Percentiles rank a stretch among this genome's conserved stretches.
Evolutionary conservation across 2,888 invertebrate genomes (phyloP).

Genomic region (Drosophila emarginata): DNA sequence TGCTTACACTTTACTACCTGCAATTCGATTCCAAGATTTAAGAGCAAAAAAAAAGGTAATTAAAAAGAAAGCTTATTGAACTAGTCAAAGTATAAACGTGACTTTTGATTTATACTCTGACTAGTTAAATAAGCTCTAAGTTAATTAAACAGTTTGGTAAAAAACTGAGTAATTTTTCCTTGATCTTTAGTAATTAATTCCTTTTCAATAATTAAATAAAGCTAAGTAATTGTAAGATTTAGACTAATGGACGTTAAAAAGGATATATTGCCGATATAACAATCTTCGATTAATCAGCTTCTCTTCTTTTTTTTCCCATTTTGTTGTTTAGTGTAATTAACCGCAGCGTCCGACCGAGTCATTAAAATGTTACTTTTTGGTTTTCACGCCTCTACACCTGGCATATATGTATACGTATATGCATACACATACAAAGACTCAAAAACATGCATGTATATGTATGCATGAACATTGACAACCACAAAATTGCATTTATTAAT

Average conservation of each 20-base stretch:
- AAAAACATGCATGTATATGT: background rate
- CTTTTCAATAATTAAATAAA: too few relatives aligned
- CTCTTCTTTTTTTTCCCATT: too few relatives aligned
- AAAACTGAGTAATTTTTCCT: too few relatives aligned
- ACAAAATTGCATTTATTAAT: conserved; percentile 63
- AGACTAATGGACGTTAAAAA: too few relatives aligned
- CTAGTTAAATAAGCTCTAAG: too few relatives aligned
- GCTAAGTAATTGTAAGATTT: too few relatives aligned
- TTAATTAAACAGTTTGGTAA: too few relatives aligned
- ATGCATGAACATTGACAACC: conserved; percentile 37
- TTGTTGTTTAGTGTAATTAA: conserved; percentile 44
- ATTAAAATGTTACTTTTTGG: conserved; percentile 50
- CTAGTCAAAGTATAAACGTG: too few relatives aligned
- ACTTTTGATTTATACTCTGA: too few relatives aligned
- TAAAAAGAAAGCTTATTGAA: background rate
- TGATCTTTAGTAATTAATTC: too few relatives aligned
- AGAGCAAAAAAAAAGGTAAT: background rate
- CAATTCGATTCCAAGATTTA: background rate
- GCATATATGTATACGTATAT: background rate
- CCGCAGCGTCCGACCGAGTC: conserved; percentile 36
- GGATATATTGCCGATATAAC: background rate
- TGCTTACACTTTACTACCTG: conserved; percentile 17
- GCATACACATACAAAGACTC: background rate
- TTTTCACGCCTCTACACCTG: conserved; percentile 43
- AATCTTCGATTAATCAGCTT: too few relatives aligned